Conservation (phyloP, 2,797 vertebrate genomes). For the Rhinoraja longicauda region DNA sequence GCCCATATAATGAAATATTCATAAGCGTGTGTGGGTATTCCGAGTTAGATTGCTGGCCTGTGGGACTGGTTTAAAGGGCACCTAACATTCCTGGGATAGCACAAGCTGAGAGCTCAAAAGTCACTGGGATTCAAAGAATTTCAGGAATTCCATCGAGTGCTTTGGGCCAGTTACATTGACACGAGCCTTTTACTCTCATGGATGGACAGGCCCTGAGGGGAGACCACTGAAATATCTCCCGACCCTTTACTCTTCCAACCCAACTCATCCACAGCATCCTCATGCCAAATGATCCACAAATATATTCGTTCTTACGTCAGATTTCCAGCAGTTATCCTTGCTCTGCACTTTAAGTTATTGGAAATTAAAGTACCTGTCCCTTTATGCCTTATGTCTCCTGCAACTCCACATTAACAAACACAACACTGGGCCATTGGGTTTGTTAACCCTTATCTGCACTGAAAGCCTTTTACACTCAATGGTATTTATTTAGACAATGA, state of each 20-base stretch:
- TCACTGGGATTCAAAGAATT: not conserved
- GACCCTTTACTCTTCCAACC: not conserved
- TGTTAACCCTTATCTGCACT: too few species aligned
- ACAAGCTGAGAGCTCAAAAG: not conserved
- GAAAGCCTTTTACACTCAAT: too few species aligned
- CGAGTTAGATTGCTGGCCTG: not conserved
- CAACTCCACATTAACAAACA: not conserved
- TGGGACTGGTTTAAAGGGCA: not conserved
- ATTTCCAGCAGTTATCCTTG: not conserved
- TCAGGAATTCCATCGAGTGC: not conserved
- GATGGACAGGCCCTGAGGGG: too few species aligned
- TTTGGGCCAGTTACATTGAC: not conserved
- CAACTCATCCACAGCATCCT: not conserved
- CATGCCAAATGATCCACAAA: not conserved
- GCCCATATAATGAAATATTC: not conserved
- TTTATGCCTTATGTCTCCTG: not conserved
- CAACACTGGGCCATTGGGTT: too few species aligned
- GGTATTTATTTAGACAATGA: too few species aligned
- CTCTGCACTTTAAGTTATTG: not conserved
- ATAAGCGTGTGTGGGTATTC: not conserved
- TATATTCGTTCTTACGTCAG: not conserved
- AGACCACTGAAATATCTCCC: not conserved
- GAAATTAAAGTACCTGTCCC: too few species aligned
- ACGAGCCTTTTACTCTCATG: not conserved
- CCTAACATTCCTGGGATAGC: conserved; percentile 3